Percentiles rank a stretch among this genome's conserved stretches.
phyloP scores from a whole-genome alignment of 2,113 vertebrate genomes.

The Xyliphius kryptos region DNA sequence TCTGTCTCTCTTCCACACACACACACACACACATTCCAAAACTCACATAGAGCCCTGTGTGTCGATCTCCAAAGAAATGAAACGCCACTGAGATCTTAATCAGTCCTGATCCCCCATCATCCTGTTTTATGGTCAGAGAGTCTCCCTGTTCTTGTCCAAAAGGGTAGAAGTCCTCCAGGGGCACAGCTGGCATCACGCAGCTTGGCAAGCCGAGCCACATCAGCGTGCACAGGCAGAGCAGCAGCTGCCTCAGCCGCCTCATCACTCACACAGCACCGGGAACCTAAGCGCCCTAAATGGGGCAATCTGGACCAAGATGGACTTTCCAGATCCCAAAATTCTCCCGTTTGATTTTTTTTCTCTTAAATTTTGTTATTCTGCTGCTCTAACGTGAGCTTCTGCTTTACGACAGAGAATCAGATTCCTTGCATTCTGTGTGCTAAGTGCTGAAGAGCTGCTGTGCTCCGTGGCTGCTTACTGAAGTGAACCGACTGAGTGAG shows the following conservation, averaged over 20 bases:
- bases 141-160: slow-evolving; percentile 73
- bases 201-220: slow-evolving; percentile 53
- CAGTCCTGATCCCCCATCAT: slow-evolving; percentile 92
- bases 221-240: slow-evolving; percentile 57
- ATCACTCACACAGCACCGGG: too few relatives aligned
- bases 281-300: slow-evolving; percentile 6
- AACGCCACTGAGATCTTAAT: slow-evolving; percentile 78
- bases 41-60: slow-evolving; percentile 94
- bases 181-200: slow-evolving; percentile 61
- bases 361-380: too few relatives aligned
- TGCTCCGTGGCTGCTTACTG: slow-evolving; percentile 55
- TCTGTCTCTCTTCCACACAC: too few relatives aligned
- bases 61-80: slow-evolving; percentile 90
- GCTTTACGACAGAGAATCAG: too few relatives aligned
- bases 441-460: too few relatives aligned
- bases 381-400: too few relatives aligned
- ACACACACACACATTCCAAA: slow-evolving; percentile 32
- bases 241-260: slow-evolving; percentile 57
- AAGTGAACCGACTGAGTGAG: slow-evolving; percentile 56
- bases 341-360: too few relatives aligned
- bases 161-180: slow-evolving; percentile 87
- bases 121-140: slow-evolving; percentile 77
- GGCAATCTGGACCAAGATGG: too few relatives aligned
- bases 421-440: slow-evolving; percentile 69
- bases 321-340: slow-evolving; percentile 1